Evolutionary conservation across 2,113 vertebrate species (phyloP).

Genomic region (Mesocricetus auratus): DNA sequence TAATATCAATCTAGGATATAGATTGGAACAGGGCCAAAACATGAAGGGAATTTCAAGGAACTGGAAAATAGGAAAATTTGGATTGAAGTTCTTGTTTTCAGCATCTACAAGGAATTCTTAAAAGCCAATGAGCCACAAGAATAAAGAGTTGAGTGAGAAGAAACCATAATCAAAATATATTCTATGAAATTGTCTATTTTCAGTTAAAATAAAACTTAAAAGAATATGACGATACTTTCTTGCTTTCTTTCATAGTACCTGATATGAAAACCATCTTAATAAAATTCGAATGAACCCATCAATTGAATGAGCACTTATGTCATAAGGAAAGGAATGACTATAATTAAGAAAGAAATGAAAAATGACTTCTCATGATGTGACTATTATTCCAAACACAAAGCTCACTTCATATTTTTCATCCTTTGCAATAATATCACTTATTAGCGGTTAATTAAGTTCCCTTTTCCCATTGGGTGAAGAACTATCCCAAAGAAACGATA

Average conservation of each 20-base stretch:
- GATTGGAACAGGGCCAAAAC: conserved; percentile 13
- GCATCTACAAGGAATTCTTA: conserved; percentile 17
- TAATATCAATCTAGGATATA: neutral
- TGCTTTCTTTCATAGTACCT: neutral
- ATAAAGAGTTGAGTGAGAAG: neutral
- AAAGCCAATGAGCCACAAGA: neutral
- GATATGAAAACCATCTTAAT: conserved; percentile 22
- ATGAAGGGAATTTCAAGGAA: conserved; percentile 26
- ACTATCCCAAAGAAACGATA: conserved; percentile 48
- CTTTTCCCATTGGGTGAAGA: neutral
- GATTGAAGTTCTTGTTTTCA: neutral
- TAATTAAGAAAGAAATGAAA: conserved; percentile 23
- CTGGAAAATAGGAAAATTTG: conserved; percentile 37
- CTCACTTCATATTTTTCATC: conserved; percentile 12
- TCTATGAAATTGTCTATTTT: neutral
- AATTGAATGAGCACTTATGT: neutral
- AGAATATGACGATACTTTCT: neutral
- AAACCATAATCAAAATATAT: neutral
- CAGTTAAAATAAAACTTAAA: neutral
- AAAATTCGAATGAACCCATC: conserved; percentile 49
- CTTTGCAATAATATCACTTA: conserved; percentile 52
- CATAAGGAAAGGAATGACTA: neutral
- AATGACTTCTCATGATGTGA: neutral
- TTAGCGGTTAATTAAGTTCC: conserved; percentile 44
- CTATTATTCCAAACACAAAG: conserved; percentile 37